A percentile compares a stretch with the other conserved stretches of the same genome.
Conservation (phyloP, 2,888 invertebrate genomes). For the Villa cingulata region DNA sequence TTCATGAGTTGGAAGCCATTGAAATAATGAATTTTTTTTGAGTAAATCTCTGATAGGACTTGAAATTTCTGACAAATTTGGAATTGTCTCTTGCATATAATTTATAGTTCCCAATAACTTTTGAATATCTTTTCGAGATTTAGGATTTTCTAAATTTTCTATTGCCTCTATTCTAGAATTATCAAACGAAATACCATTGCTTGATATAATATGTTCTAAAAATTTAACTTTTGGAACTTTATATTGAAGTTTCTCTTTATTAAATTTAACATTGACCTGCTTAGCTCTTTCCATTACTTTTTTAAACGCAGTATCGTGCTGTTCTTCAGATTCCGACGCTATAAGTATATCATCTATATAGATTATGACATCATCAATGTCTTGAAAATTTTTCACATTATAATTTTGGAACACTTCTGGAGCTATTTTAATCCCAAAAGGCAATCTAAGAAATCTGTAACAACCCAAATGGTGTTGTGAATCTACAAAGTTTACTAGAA, state of each 20-base stretch:
- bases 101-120: constrained; percentile 16
- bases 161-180: no score
- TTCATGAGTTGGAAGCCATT: no score
- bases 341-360: constrained; percentile 6
- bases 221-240: background rate
- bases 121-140: constrained; percentile 14
- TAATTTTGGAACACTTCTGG: constrained; percentile 13
- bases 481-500: constrained; percentile 16
- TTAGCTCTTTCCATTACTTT: background rate
- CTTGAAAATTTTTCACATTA: constrained; percentile 13
- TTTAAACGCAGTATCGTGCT: constrained; percentile 1
- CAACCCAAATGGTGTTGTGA: constrained; percentile 15
- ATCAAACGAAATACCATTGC: constrained; percentile 1
- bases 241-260: background rate
- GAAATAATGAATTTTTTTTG: no score
- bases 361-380: constrained; percentile 8
- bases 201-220: background rate
- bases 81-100: constrained; percentile 14
- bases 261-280: no score
- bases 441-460: background rate
- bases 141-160: constrained; percentile 8
- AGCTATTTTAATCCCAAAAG: constrained; percentile 2
- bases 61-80: constrained; percentile 12
- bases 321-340: background rate
- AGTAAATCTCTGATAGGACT: constrained; percentile 9